Evolutionary conservation across 2,797 vertebrate genomes (phyloP).

Genomic region (Florisuga fusca): DNA sequence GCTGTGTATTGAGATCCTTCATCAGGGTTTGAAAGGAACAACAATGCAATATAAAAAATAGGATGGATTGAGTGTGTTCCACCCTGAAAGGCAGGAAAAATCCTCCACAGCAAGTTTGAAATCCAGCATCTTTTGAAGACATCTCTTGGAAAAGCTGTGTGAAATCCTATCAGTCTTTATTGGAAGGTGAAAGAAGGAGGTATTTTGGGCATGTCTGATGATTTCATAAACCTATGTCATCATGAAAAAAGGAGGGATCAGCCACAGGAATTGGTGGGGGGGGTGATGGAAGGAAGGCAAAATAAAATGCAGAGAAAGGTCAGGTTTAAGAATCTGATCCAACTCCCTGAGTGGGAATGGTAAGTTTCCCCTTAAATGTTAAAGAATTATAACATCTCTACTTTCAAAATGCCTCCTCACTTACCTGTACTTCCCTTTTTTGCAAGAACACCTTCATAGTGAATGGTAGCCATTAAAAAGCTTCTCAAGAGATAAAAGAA

Average conservation of each 20-base stretch:
- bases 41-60: constrained; percentile 21
- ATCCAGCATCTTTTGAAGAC: background rate
- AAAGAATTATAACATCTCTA: background rate
- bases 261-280: background rate
- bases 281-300: background rate
- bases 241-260: constrained; percentile 26
- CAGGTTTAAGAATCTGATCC: background rate
- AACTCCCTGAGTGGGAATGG: background rate
- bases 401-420: background rate
- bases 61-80: constrained; percentile 56
- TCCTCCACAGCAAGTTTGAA: background rate
- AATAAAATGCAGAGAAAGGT: background rate
- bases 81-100: constrained; percentile 45
- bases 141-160: constrained; percentile 49
- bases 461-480: background rate
- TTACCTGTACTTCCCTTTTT: background rate
- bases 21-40: constrained; percentile 67
- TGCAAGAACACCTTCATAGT: background rate
- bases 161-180: constrained; percentile 24
- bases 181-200: constrained; percentile 17
- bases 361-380: background rate
- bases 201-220: background rate
- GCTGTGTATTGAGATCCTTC: constrained; percentile 20
- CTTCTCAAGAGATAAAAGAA: background rate
- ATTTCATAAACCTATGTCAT: constrained; percentile 36